These are phyloP conservation scores for Augochlorella aurata DNA, from an alignment of 2,888 invertebrate genomes.

Conservation along the genomic window DNA sequence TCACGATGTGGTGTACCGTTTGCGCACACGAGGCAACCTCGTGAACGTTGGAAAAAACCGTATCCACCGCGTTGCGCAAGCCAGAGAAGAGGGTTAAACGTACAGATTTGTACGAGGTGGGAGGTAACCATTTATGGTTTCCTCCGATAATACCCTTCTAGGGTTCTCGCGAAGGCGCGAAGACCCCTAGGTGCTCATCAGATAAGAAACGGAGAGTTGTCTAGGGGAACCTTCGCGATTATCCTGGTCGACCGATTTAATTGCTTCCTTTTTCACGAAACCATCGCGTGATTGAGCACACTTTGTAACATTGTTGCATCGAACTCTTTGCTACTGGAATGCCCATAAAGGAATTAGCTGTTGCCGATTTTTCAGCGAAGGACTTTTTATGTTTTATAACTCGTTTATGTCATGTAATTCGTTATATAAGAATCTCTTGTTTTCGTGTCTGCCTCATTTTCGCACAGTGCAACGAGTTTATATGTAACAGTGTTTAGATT, in stretches of 20 bases:
- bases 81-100: conserved; percentile 41
- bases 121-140: conserved; percentile 48
- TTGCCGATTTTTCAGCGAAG: background rate
- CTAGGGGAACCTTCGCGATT: conserved; percentile 43
- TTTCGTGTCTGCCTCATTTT: background rate
- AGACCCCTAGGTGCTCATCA: conserved; percentile 51
- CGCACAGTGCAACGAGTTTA: no score
- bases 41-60: conserved; percentile 3
- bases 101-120: conserved; percentile 41
- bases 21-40: background rate
- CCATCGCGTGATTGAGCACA: conserved; percentile 16
- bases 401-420: no score
- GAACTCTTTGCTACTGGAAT: background rate
- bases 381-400: background rate
- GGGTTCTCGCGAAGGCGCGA: conserved; percentile 24
- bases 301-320: background rate
- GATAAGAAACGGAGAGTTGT: conserved; percentile 46
- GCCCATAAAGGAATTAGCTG: background rate
- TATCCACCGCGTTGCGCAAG: background rate
- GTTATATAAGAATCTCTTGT: background rate
- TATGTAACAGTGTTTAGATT: background rate
- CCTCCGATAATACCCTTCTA: conserved; percentile 45
- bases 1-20: background rate
- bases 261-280: conserved; percentile 37
- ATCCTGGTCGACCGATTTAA: conserved; percentile 37